A percentile compares a stretch with the other conserved stretches of the same genome.
Evolutionary conservation across 2,797 vertebrate species (phyloP).

Genomic region (Poeciliopsis gracilis): DNA sequence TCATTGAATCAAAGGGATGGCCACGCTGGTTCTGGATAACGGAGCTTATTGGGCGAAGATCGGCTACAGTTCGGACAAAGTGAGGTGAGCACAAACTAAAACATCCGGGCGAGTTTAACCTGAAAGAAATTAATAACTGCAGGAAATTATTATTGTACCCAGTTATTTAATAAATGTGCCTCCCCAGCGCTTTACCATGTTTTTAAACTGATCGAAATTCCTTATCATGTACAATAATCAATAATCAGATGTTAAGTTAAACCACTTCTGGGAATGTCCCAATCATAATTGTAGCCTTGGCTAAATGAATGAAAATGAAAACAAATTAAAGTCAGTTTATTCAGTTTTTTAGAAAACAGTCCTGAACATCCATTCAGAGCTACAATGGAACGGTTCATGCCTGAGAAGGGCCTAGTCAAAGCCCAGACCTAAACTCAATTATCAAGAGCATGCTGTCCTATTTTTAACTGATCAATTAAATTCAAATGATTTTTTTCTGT

Average conservation of each 20-base stretch:
- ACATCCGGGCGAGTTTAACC: not conserved
- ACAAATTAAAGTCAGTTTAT: not conserved
- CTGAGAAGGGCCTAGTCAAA: not conserved
- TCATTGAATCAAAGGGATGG: constrained; percentile 73
- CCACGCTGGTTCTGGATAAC: constrained; percentile 93
- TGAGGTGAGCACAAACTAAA: constrained; percentile 80
- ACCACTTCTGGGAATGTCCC: too few species aligned
- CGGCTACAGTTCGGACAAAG: constrained; percentile 90
- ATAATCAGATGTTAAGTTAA: too few species aligned
- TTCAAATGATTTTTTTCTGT: too few species aligned
- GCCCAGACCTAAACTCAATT: not conserved
- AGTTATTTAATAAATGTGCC: not conserved
- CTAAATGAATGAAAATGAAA: not conserved
- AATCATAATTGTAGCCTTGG: too few species aligned
- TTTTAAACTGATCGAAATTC: not conserved
- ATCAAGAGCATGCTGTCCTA: not conserved
- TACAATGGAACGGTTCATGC: not conserved
- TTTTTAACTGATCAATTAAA: too few species aligned
- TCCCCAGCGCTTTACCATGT: not conserved
- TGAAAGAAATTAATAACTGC: not conserved
- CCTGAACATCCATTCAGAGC: not conserved
- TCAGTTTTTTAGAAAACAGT: too few species aligned
- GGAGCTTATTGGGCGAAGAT: constrained; percentile 95
- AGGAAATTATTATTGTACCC: not conserved
- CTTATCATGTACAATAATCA: too few species aligned